Evolutionary conservation across 1,140 invertebrate genomes (phyloP), one percentile per base, ranked within the genome.

Genomic region (Calliphora vicina): DNA sequence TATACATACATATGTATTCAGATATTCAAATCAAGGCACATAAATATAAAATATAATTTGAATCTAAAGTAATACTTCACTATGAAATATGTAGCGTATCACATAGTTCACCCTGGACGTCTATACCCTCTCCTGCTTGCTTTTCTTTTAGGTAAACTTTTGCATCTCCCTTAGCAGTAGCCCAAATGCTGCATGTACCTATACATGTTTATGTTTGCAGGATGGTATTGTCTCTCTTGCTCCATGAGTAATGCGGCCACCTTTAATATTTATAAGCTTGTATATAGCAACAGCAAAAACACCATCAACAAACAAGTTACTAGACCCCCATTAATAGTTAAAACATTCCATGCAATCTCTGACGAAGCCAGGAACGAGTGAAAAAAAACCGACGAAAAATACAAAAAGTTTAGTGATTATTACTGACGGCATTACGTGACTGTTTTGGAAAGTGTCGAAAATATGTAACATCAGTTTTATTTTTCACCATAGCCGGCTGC

Each of bases 361-460:
- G 23, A 20, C 6, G 61, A 23, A 67, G 23, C 23, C 9, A 67
- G 23, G 57, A 25, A 2, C 20, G n/a, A n/a, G n/a, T n/a, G n/a
- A 67, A 23, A 23, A 67, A 23, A 67, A 23, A 57, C 1, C 15
- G 15, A 57, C 15, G 23, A 81, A 84, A 76, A 81, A 82, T 67
- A 76, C 27, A 23, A 80, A 87, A 89, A 89, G 88, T 89, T 89
- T 89, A 89, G 88, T 89, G 88, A 89, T 89, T 89, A 89, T 89
- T 89, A 89, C 88, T 89, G 88, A 89, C 87, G 88, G 87, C 86
- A 88, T 89, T 89, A 89, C 88, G 88, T 89, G 88, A 89, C 88
- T 89, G 88, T 89, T 87, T 89, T 89, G 85, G 88, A 89, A 89
- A 89, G 86, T 89, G 88, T 85, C 88, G 85, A 88, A 89, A 89